Evolutionary conservation across 2,888 invertebrate genomes (phyloP).

Genomic region (Microchrysa polita): DNA sequence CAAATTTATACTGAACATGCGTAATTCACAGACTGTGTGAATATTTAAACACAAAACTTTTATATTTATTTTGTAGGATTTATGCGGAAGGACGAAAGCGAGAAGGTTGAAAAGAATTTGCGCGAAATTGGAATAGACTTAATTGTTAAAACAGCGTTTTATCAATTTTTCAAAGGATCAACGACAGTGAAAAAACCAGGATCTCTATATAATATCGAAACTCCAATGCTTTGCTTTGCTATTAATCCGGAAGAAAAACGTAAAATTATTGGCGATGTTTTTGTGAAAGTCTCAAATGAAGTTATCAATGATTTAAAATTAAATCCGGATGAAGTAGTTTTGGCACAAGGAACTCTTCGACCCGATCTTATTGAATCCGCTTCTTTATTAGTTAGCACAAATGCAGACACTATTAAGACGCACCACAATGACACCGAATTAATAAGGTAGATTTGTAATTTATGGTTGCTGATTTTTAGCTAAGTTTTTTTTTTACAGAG

Average conservation of each 20-base stretch:
- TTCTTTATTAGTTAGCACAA: slow-evolving; percentile 81
- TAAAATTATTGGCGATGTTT: slow-evolving; percentile 98
- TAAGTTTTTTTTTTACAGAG: slow-evolving; percentile 60
- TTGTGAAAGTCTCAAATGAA: slow-evolving; percentile 93
- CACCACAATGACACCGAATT: slow-evolving; percentile 99
- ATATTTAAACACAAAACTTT: too few species aligned
- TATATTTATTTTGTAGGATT: slow-evolving; percentile 68
- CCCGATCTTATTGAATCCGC: slow-evolving; percentile 99
- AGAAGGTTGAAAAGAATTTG: slow-evolving; percentile 84
- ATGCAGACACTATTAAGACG: slow-evolving; percentile 97
- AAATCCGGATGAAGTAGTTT: slow-evolving; percentile 89
- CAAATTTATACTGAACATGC: too few species aligned
- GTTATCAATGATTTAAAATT: slow-evolving; percentile 87
- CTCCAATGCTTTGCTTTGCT: slow-evolving; percentile 86
- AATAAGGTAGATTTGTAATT: slow-evolving; percentile 71
- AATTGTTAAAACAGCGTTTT: slow-evolving; percentile 77
- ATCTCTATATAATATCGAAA: slow-evolving; percentile 67
- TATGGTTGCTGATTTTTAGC: slow-evolving; percentile 7
- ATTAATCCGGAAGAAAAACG: slow-evolving; percentile 97
- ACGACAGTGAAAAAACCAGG: slow-evolving; percentile 79
- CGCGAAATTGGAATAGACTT: slow-evolving; percentile 84
- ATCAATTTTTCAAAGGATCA: slow-evolving; percentile 80
- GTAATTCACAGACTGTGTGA: too few species aligned
- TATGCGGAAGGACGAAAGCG: slow-evolving; percentile 96
- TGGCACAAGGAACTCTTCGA: slow-evolving; percentile 95